A percentile compares a stretch with the other conserved stretches of the same genome.
Evolutionary conservation across 2,113 vertebrate genomes (phyloP).

Genomic region (Sphyrna mokarran): DNA sequence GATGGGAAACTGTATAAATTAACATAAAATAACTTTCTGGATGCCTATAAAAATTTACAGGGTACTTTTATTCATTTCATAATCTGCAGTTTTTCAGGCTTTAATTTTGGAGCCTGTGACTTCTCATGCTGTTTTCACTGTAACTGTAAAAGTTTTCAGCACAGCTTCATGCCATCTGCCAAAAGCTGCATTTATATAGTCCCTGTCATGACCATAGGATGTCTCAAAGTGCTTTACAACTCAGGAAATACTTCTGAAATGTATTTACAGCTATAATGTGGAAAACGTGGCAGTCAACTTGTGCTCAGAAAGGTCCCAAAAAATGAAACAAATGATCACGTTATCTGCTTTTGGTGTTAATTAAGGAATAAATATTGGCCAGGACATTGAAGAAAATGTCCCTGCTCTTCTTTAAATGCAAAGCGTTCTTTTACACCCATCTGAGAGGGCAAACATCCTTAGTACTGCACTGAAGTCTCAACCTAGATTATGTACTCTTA

Average conservation of each 20-base stretch:
- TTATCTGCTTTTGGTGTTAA: background rate
- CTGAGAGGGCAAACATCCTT: background rate
- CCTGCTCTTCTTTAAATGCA: background rate
- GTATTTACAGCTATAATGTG: background rate
- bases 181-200: background rate
- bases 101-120: background rate
- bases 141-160: background rate
- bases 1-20: background rate
- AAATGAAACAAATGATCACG: background rate
- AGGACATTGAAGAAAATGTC: background rate
- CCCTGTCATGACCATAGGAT: background rate
- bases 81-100: background rate
- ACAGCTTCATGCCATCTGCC: background rate
- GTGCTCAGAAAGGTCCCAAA: background rate
- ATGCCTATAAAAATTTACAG: background rate
- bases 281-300: background rate
- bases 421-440: background rate
- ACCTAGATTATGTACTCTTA: background rate
- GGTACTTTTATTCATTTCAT: background rate
- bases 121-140: background rate
- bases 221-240: background rate
- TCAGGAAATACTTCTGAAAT: background rate
- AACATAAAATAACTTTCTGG: background rate
- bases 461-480: background rate
- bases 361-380: background rate